Evolutionary conservation across 2,888 invertebrate genomes (phyloP).

Genomic region (Melinaea menophilus): DNA sequence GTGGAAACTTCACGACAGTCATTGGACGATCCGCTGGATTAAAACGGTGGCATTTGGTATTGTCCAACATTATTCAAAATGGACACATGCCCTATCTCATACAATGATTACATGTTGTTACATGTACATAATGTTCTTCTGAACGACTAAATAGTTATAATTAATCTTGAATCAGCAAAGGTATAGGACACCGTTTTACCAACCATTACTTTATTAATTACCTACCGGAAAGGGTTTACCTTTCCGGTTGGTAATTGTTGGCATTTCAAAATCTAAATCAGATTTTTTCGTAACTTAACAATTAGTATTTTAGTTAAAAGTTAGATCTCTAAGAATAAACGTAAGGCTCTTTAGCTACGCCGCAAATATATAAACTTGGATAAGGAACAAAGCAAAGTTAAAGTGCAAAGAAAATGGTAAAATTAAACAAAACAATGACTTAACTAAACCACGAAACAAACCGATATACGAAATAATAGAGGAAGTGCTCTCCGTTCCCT

Average conservation of each 20-base stretch:
- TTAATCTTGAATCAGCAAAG: too few species aligned
- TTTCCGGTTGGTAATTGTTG: too few species aligned
- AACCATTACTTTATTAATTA: too few species aligned
- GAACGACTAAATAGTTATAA: too few species aligned
- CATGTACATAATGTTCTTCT: too few species aligned
- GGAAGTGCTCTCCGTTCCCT: constrained; percentile 55
- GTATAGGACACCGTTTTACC: too few species aligned
- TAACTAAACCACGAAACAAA: constrained; percentile 26
- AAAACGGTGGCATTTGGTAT: constrained; percentile 23
- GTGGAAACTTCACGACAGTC: constrained; percentile 36
- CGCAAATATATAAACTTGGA: background rate
- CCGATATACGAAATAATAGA: constrained; percentile 54
- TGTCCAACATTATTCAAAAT: constrained; percentile 26
- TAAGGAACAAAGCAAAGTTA: constrained; percentile 6
- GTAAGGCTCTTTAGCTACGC: too few species aligned
- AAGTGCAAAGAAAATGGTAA: constrained; percentile 4
- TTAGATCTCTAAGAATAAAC: too few species aligned
- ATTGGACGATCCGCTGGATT: constrained; percentile 32
- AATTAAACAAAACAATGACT: constrained; percentile 24
- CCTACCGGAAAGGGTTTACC: too few species aligned
- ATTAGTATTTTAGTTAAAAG: background rate
- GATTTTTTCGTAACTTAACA: background rate
- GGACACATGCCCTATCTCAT: background rate
- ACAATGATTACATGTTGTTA: background rate
- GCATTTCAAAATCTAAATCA: background rate